phyloP scores from a whole-genome alignment of 2,113 vertebrate genomes.

The Chionomys nivalis region DNA sequence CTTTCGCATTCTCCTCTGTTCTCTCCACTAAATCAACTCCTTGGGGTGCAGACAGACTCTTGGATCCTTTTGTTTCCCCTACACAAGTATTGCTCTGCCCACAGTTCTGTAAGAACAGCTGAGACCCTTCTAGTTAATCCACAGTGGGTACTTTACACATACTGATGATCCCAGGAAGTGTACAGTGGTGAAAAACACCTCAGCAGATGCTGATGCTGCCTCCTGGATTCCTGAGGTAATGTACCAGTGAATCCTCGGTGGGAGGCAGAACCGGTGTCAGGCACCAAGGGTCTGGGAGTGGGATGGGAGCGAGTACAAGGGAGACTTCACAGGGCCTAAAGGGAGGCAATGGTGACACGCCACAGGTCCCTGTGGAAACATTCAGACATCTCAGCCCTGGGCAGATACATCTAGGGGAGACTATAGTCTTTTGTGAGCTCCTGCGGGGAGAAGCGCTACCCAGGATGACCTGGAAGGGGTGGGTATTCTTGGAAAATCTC shows the following conservation, averaged over 20 bases:
- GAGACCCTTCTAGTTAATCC: neutral
- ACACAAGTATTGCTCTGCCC: neutral
- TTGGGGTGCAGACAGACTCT: neutral
- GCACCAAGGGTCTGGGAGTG: rapidly evolving
- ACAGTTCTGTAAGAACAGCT: neutral
- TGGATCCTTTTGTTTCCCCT: neutral
- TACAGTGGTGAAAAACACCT: neutral
- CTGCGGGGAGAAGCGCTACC: neutral
- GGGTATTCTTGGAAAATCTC: neutral
- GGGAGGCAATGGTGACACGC: neutral
- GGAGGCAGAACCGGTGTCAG: neutral
- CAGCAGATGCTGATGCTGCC: neutral
- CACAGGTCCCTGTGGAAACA: neutral
- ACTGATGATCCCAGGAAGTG: neutral
- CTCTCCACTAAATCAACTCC: neutral
- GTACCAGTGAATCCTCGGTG: neutral
- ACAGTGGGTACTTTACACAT: neutral
- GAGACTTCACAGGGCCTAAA: neutral
- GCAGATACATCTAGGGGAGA: neutral
- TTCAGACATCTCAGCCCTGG: rapidly evolving
- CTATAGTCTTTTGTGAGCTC: neutral
- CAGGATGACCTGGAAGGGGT: neutral
- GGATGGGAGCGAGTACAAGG: too few relatives aligned
- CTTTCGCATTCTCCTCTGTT: neutral
- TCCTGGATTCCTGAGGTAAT: neutral